Percentiles rank a stretch among this genome's conserved stretches.
phyloP scores from a whole-genome alignment of 2,888 invertebrate species.

The Venusia cambrica region DNA sequence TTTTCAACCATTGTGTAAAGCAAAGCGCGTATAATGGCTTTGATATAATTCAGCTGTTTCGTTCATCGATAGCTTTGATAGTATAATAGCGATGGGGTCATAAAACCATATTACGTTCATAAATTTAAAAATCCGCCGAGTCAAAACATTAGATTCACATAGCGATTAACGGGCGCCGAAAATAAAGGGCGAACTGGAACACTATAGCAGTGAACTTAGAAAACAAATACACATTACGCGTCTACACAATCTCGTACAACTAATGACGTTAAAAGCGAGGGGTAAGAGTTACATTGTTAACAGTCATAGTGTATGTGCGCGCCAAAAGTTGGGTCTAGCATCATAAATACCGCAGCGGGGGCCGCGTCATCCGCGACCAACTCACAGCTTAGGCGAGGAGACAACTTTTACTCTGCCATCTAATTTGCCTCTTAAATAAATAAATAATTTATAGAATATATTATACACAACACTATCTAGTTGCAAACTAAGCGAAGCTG shows the following conservation, averaged over 20 bases:
- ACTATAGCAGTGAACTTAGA: conserved; percentile 64
- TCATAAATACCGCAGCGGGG: conserved; percentile 75
- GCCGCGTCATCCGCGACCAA: conserved; percentile 35
- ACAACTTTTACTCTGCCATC: background rate
- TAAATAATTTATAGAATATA: too few species aligned
- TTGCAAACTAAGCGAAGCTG: too few species aligned
- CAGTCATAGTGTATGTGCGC: conserved; percentile 75
- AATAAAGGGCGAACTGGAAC: conserved; percentile 62
- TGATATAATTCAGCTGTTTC: conserved; percentile 14
- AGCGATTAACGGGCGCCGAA: conserved; percentile 60
- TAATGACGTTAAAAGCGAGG: conserved; percentile 77
- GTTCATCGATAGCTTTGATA: too few species aligned
- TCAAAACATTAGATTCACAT: conserved; percentile 70
- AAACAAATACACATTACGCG: conserved; percentile 76
- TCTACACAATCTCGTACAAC: conserved; percentile 74
- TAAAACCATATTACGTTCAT: conserved; percentile 53
- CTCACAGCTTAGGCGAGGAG: conserved; percentile 36
- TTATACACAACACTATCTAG: too few species aligned
- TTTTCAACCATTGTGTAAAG: too few species aligned
- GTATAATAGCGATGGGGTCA: conserved; percentile 38
- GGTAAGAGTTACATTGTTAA: conserved; percentile 75
- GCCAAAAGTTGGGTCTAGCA: conserved; percentile 72
- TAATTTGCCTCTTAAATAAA: too few species aligned
- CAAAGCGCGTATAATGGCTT: too few species aligned
- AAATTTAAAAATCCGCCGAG: conserved; percentile 50